Conservation (phyloP, 2,888 invertebrate genomes). For the Tricholauxania praeusta region DNA sequence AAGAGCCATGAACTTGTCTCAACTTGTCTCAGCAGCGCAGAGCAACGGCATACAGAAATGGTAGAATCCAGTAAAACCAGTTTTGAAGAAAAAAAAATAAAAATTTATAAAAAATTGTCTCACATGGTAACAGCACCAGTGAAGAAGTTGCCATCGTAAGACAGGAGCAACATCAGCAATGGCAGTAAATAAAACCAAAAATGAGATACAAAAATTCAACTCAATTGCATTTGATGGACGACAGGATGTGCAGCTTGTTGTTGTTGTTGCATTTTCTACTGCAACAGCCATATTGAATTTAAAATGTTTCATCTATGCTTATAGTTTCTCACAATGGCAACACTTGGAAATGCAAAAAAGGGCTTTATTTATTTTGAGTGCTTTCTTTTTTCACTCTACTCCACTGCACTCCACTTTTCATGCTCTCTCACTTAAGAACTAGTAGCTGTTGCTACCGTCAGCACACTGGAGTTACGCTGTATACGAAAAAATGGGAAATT, state of each 20-base stretch:
- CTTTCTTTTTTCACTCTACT: background rate
- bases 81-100: conserved; percentile 38
- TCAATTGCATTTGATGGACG: conserved; percentile 7
- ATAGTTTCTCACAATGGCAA: background rate
- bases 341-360: background rate
- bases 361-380: background rate
- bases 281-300: conserved; percentile 20
- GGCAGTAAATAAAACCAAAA: background rate
- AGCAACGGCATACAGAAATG: conserved; percentile 16
- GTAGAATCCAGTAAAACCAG: conserved; percentile 49
- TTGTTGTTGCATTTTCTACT: conserved; percentile 13
- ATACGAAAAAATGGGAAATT: conserved; percentile 31
- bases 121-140: conserved; percentile 39
- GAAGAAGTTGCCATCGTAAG: background rate
- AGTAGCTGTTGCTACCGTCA: conserved; percentile 46
- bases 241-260: conserved; percentile 26
- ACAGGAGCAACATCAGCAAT: conserved; percentile 25
- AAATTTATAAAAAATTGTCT: conserved; percentile 27
- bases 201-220: background rate
- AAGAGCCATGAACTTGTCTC: conserved; percentile 52
- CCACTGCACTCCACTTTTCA: background rate
- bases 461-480: conserved; percentile 56
- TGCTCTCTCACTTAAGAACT: conserved; percentile 13
- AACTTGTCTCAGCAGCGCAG: conserved; percentile 17
- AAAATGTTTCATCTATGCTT: background rate